A percentile compares a stretch with the other conserved stretches of the same genome.
Conservation (phyloP, 2,888 invertebrate genomes). For the Hemicrepidius hirtus region DNA sequence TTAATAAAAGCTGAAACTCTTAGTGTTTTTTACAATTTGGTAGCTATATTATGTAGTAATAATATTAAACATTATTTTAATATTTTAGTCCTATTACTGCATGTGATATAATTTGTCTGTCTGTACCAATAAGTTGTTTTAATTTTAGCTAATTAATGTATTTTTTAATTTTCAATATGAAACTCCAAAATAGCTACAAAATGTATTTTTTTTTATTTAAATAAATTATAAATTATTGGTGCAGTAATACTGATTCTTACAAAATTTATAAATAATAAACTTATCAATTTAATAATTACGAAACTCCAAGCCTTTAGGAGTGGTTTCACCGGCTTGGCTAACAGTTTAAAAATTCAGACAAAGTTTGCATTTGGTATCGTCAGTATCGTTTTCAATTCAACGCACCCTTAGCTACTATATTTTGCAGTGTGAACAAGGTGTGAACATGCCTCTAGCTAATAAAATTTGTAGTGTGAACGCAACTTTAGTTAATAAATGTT, state of each 20-base stretch:
- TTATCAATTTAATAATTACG: too few relatives aligned
- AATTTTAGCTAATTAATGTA: slow-evolving; percentile 32
- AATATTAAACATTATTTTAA: slow-evolving; percentile 22
- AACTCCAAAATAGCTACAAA: slow-evolving; percentile 30
- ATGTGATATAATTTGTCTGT: slow-evolving; percentile 50
- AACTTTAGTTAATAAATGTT: too few relatives aligned
- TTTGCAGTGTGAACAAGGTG: too few relatives aligned
- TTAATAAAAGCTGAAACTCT: slow-evolving; percentile 29
- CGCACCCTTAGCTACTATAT: too few relatives aligned
- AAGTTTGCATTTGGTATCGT: too few relatives aligned
- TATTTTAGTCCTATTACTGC: slow-evolving; percentile 45
- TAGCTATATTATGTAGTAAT: slow-evolving; percentile 34
- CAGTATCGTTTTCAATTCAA: too few relatives aligned
- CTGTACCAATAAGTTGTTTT: slow-evolving; percentile 39
- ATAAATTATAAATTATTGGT: slow-evolving; percentile 9
- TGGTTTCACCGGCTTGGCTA: too few relatives aligned
- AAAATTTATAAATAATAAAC: too few relatives aligned
- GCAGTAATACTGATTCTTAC: neutral
- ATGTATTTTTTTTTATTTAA: slow-evolving; percentile 27
- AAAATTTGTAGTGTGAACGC: too few relatives aligned
- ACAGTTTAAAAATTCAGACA: too few relatives aligned
- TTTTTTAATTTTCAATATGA: slow-evolving; percentile 16
- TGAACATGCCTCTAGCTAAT: too few relatives aligned
- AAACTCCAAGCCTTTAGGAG: too few relatives aligned
- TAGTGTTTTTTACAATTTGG: slow-evolving; percentile 42